phyloP scores from a whole-genome alignment of 2,888 invertebrate genomes.

The Noctua janthina region DNA sequence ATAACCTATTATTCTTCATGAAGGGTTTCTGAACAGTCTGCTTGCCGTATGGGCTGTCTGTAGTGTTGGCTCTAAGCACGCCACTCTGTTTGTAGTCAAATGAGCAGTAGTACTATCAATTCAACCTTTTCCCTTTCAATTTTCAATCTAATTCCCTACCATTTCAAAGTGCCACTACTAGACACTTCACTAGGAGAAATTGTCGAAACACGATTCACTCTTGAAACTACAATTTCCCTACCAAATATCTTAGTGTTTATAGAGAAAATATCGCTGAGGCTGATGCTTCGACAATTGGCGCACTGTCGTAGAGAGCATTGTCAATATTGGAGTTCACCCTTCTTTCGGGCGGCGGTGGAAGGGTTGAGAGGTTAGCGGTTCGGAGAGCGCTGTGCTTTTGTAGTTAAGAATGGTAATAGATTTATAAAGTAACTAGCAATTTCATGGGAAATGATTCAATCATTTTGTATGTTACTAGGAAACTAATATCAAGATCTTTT shows the following conservation, averaged over 20 bases:
- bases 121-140: background rate
- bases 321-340: slow-evolving; percentile 79
- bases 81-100: background rate
- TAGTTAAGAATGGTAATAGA: background rate
- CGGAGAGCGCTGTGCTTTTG: slow-evolving; percentile 7
- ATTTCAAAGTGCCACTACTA: slow-evolving; percentile 25
- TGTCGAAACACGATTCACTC: slow-evolving; percentile 60
- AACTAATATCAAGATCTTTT: background rate
- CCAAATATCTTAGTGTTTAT: slow-evolving; percentile 77
- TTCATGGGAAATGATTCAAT: background rate
- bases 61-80: background rate
- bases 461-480: background rate
- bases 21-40: background rate
- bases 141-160: slow-evolving; percentile 20
- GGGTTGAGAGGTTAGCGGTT: slow-evolving; percentile 61
- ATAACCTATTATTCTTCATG: background rate
- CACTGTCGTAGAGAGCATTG: slow-evolving; percentile 81
- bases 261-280: slow-evolving; percentile 76
- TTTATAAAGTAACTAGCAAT: background rate
- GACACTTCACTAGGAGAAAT: slow-evolving; percentile 42
- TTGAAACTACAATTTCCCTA: slow-evolving; percentile 74
- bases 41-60: background rate
- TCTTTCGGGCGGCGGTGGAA: slow-evolving; percentile 58
- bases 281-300: slow-evolving; percentile 77
- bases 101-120: background rate